Evolutionary conservation across 2,797 vertebrate species (phyloP).

Genomic region (Menidia menidia): DNA sequence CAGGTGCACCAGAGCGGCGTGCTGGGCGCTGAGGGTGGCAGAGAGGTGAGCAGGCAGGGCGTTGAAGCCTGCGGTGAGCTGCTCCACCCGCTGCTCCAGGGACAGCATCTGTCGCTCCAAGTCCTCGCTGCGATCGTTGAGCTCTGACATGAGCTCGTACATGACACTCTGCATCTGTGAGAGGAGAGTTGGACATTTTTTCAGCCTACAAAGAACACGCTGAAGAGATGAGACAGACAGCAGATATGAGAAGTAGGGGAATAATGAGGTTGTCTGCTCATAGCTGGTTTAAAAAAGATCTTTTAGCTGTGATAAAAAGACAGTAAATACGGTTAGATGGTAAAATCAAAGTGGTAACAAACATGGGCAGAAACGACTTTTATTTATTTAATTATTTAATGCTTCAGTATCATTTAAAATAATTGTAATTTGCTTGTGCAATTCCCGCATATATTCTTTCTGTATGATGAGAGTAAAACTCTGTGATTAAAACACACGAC

Average conservation of each 20-base stretch:
- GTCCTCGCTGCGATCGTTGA: constrained; percentile 88
- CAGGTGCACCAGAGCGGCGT: constrained; percentile 83
- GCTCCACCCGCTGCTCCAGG: constrained; percentile 86
- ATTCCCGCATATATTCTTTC: not conserved
- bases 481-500: too few species aligned
- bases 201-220: constrained; percentile 37
- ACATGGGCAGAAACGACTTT: not conserved
- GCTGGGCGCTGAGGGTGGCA: constrained; percentile 84
- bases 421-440: not conserved
- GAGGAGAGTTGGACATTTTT: constrained; percentile 37
- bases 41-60: constrained; percentile 84
- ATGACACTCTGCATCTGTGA: constrained; percentile 87
- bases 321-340: constrained; percentile 11
- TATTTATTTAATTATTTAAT: too few species aligned
- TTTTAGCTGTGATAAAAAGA: constrained; percentile 19
- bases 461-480: too few species aligned
- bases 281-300: constrained; percentile 15
- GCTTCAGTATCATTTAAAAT: not conserved
- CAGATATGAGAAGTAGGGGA: constrained; percentile 17
- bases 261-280: constrained; percentile 18
- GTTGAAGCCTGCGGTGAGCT: constrained; percentile 85
- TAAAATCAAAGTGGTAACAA: constrained; percentile 14
- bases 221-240: constrained; percentile 21
- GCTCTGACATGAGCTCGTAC: constrained; percentile 88
- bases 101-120: constrained; percentile 88